Base-by-base conservation (phyloP, 2,113 vertebrate species). In the Sorex fumeus region DNA sequence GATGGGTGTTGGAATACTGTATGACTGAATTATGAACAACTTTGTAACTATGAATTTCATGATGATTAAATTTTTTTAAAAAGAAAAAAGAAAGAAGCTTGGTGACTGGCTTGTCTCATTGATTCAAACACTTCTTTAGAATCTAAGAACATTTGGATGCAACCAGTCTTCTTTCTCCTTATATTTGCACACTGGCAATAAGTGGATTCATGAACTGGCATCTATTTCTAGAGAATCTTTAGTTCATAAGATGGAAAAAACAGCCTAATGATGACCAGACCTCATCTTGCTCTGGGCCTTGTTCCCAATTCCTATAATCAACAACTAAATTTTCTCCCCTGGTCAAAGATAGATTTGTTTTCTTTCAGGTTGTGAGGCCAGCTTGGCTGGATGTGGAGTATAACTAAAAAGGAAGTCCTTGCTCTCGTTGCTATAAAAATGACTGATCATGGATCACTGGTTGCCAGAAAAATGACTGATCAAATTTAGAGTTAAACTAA, bases 351-450 rank as follows among this genome's bases (percentile, higher is more conserved):
- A 40, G 40, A 83, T 21, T 9, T 30, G 25, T 71, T 40, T 53
- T 66, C 36, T 88, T 84, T 30, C 62, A 81, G 62, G 23, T 43
- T 77, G 1, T 78, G 23, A 91, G 30, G 32, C 32, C 88, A 83
- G 34, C 47, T 30, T 45, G 36, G 6, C 76, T 40, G 60, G 9
- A 28, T 60, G 9, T 84, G 13, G 53, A 19, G 25, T 19, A 12
- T 47, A 30, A 77, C 74, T 30, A 74, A 77, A 50, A 43, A 75
- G 45, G 32, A 66, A 77, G 45, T 21, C 60, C 8, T 32, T 75
- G 72, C 40, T 50, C 62, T 8, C 30, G n/a, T 32, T 64, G 6
- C 32, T 71, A 57, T 53, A 47, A 83, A 34, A 87, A 60, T 60
- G 57, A 60, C 57, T 60, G 57, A 21, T 60, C 57, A 21, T 60